Base-by-base conservation (phyloP, 1,140 invertebrate genomes). In the Mercenaria mercenaria region DNA sequence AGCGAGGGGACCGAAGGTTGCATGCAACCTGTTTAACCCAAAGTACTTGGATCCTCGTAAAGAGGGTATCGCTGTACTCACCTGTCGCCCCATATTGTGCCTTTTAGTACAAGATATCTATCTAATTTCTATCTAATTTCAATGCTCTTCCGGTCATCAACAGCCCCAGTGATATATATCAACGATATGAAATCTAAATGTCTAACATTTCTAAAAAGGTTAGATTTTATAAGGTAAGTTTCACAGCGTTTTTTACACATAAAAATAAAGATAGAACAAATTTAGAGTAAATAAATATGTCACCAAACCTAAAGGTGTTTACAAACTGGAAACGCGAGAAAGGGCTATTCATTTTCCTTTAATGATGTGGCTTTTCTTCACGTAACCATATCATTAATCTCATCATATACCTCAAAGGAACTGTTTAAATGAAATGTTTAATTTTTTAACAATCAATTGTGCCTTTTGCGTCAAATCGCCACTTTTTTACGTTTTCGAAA, bases 41-140 rank as follows among this genome's bases (percentile, higher is more conserved):
- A 8, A 4, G 59, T 11, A 23, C 59, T 29, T 64, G 6, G 6
- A 64, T 64, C 59, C 59, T 64, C 59, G 29, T 64, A 29, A 64
- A 59, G 29, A 64, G 59, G n/a, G n/a, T 64, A 64, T 29, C 26
- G 1, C 1, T 8, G 15, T 29, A 26, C 26, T 64, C 67, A 13
- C 67, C 34, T 32, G 34, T 41, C 2, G 29, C 34, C 15, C 29
- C 67, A 15, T 39, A 26, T n/a, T 18, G 67, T 32, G 32, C 2
- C 67, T 18, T 72, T 37, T 72, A 26, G 67, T 72, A 32, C 67
- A 39, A 41, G 56, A 72, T 72, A 72, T 72, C 32, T 72, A 72
- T 72, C 37, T 72, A 72, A 72, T 72, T 37, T 37, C 37, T 39
- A 72, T 72, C 67, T 72, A 23, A n/a, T 72, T 72, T 72, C 34